Evolutionary conservation across 2,888 invertebrate genomes (phyloP).

Genomic region (Lasioglossum marginatum): DNA sequence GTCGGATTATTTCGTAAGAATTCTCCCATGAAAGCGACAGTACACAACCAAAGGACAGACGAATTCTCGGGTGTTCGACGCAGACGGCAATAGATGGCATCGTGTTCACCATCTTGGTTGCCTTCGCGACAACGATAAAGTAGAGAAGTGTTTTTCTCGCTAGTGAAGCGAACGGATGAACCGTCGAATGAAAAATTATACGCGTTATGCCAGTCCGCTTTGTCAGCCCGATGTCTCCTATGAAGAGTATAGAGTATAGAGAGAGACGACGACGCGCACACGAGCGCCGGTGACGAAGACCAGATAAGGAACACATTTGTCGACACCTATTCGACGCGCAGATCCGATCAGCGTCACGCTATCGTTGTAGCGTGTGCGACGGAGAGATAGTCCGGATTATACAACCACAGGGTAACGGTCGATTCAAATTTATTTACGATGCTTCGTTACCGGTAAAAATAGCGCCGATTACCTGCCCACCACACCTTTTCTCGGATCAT

Average conservation of each 20-base stretch:
- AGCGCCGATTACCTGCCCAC: slow-evolving; percentile 8
- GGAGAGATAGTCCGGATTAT: slow-evolving; percentile 8
- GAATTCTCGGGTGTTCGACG: neutral
- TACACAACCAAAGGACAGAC: neutral
- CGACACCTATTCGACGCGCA: slow-evolving; percentile 7
- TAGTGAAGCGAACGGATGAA: neutral
- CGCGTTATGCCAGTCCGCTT: neutral
- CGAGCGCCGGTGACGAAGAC: neutral
- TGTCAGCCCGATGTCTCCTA: neutral
- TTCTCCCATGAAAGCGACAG: neutral
- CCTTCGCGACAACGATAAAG: neutral
- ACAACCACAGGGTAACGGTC: slow-evolving; percentile 19
- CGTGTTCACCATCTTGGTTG: neutral
- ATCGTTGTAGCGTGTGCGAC: slow-evolving; percentile 9
- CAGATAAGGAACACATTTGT: neutral
- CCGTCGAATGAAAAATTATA: neutral
- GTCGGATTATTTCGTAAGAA: neutral
- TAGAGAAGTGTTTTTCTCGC: neutral
- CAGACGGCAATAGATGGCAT: neutral
- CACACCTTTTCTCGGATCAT: slow-evolving; percentile 11
- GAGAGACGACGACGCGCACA: neutral
- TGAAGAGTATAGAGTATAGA: neutral
- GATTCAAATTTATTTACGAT: slow-evolving; percentile 32
- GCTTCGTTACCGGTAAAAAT: slow-evolving; percentile 15
- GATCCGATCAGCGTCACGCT: slow-evolving; percentile 3